Conservation (phyloP, 2,113 vertebrate species). For the Aix galericulata region DNA sequence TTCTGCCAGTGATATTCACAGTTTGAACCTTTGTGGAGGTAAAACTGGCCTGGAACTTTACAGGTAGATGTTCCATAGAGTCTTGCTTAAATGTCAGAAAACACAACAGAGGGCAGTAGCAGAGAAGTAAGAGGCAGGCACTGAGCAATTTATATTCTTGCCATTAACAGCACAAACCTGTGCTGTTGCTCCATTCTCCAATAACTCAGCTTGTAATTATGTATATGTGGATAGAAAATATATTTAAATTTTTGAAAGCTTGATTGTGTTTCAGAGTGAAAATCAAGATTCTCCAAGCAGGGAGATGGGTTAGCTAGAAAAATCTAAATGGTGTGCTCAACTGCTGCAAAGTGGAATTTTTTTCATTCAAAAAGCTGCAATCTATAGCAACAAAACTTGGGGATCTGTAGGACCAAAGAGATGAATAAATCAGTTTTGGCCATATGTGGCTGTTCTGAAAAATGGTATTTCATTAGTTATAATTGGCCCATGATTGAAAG, state of each 20-base stretch:
- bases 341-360: not conserved
- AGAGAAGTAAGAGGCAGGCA: not conserved
- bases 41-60: not conserved
- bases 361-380: not conserved
- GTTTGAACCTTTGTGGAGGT: not conserved
- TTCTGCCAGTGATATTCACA: not conserved
- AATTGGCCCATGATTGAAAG: not conserved
- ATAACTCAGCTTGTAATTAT: not conserved
- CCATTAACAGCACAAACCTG: not conserved
- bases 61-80: not conserved
- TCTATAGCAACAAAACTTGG: not conserved
- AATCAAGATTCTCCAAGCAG: not conserved
- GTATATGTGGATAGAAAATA: not conserved
- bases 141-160: not conserved
- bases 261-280: not conserved
- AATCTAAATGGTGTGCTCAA: not conserved
- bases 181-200: not conserved
- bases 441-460: not conserved
- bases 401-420: not conserved
- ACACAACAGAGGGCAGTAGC: not conserved
- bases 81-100: not conserved
- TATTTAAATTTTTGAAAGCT: not conserved
- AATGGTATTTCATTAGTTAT: not conserved
- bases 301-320: not conserved
- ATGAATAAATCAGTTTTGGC: not conserved